These are phyloP conservation scores for Tenrec ecaudatus DNA, from an alignment of 2,113 vertebrate genomes.

Conservation along the genomic window DNA sequence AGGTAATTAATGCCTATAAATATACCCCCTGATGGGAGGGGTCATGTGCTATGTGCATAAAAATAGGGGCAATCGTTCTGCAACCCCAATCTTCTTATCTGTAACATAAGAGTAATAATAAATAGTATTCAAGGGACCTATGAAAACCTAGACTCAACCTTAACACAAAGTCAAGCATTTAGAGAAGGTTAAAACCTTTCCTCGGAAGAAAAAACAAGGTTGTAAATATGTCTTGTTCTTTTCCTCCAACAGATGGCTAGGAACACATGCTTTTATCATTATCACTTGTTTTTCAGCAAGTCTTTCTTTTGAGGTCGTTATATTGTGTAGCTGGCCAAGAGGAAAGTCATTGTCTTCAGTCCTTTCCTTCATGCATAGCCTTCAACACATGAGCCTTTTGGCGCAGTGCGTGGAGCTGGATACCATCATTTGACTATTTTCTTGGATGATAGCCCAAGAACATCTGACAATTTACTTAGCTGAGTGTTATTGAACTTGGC, in stretches of 20 bases:
- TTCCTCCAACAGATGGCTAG: background rate
- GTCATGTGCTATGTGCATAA: too few species aligned
- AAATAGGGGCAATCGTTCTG: background rate
- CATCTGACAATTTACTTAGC: background rate
- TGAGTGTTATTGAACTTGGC: background rate
- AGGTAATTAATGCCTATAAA: too few species aligned
- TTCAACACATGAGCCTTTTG: background rate
- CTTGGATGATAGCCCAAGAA: conserved; percentile 36
- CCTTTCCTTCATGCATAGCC: background rate
- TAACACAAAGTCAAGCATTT: background rate
- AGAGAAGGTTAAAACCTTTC: background rate
- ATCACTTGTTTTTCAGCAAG: background rate
- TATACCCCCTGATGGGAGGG: too few species aligned
- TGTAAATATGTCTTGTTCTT: background rate
- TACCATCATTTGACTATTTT: conserved; percentile 2
- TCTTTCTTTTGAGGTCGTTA: background rate
- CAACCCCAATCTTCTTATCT: background rate
- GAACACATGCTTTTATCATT: background rate
- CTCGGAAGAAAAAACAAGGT: background rate
- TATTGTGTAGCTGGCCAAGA: background rate
- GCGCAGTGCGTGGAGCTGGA: background rate
- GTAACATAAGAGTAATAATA: background rate
- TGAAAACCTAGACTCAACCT: background rate
- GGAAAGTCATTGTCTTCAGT: background rate
- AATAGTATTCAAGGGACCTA: background rate